Evolutionary conservation across 2,113 vertebrate genomes (phyloP).

Genomic region (Cynoglossus semilaevis): DNA sequence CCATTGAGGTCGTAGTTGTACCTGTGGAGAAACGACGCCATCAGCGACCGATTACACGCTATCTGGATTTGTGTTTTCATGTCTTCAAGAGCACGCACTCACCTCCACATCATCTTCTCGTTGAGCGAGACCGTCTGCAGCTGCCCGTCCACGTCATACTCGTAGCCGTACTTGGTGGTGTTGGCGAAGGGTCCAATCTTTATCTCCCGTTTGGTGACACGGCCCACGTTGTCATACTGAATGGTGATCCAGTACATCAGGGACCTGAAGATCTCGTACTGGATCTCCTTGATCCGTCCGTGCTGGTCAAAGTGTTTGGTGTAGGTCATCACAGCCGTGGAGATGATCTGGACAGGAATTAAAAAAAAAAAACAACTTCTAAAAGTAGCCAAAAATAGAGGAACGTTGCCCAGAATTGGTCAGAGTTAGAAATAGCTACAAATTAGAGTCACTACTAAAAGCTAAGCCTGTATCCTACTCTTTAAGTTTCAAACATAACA

Average conservation of each 20-base stretch:
- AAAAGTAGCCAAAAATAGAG: no score
- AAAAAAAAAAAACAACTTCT: no score
- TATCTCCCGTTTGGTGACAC: constrained; percentile 95
- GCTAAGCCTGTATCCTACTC: no score
- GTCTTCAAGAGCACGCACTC: not conserved
- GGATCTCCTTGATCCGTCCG: constrained; percentile 96
- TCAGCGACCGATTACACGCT: not conserved
- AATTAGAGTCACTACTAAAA: no score
- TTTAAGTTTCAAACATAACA: no score
- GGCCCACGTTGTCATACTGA: constrained; percentile 97
- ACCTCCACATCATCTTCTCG: constrained; percentile 97
- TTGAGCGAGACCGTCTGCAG: constrained; percentile 96
- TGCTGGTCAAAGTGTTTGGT: constrained; percentile 97
- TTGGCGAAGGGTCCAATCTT: constrained; percentile 98
- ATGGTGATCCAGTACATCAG: constrained; percentile 99
- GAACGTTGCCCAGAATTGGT: no score
- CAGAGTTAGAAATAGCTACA: no score
- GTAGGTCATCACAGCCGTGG: constrained; percentile 97
- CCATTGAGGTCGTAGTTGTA: constrained; percentile 97
- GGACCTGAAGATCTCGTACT: constrained; percentile 96
- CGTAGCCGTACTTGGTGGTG: constrained; percentile 95
- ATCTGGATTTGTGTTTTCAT: not conserved
- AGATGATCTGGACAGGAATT: constrained; percentile 84
- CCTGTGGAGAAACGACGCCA: constrained; percentile 16
- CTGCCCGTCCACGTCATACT: constrained; percentile 96